Conservation (phyloP, 1,140 invertebrate genomes). For the Philaenus spumarius region DNA sequence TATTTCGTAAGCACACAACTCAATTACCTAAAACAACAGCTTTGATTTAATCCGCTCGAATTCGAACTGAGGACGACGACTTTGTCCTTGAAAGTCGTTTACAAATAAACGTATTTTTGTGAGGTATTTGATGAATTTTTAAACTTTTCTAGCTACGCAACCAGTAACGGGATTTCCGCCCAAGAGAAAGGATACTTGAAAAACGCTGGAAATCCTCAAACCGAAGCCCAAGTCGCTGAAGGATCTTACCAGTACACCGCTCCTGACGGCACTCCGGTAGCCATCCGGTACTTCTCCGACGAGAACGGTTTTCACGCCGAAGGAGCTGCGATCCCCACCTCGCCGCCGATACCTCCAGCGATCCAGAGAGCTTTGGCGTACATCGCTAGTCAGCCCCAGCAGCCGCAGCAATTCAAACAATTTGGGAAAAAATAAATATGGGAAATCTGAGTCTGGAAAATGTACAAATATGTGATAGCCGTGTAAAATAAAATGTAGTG, state of each 20-base stretch:
- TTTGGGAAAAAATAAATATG: too few species aligned
- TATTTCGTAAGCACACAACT: too few species aligned
- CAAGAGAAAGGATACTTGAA: conserved; percentile 73
- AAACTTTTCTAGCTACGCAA: conserved; percentile 62
- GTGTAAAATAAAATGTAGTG: too few species aligned
- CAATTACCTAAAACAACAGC: too few species aligned
- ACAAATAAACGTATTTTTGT: too few species aligned
- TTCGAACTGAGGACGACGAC: too few species aligned
- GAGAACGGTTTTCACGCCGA: conserved; percentile 59
- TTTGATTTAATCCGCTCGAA: too few species aligned
- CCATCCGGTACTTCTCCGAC: conserved; percentile 57
- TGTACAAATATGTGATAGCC: too few species aligned
- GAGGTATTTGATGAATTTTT: too few species aligned
- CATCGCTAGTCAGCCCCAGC: conserved; percentile 37
- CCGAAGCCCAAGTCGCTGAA: conserved; percentile 63
- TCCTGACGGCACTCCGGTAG: conserved; percentile 46
- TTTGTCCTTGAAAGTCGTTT: too few species aligned
- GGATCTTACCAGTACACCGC: conserved; percentile 62
- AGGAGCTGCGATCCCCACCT: conserved; percentile 65
- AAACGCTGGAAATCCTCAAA: conserved; percentile 53
- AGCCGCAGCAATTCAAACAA: neutral
- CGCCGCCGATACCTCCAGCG: conserved; percentile 57
- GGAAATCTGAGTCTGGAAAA: too few species aligned
- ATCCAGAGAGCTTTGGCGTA: conserved; percentile 43
- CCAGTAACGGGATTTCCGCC: conserved; percentile 73